phyloP scores from a whole-genome alignment of 2,113 vertebrate species.

The Catagonus wagneri region DNA sequence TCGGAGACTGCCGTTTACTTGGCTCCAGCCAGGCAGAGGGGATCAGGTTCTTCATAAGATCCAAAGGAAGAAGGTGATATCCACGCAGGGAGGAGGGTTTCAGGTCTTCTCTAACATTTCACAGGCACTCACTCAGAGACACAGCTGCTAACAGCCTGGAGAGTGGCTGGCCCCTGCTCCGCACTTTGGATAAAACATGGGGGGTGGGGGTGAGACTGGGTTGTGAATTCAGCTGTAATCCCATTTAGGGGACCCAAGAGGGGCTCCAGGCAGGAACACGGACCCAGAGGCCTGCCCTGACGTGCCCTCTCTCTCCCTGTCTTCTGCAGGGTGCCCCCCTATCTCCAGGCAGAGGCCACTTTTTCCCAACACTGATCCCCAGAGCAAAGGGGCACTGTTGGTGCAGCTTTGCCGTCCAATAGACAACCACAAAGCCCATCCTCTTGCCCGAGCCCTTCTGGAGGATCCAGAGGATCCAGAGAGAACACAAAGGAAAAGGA shows the following conservation, averaged over 20 bases:
- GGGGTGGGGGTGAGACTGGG: not conserved
- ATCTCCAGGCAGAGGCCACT: not conserved
- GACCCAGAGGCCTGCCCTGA: not conserved
- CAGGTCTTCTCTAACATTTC: slow-evolving; percentile 71
- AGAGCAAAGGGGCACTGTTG: not conserved
- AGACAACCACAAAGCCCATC: not conserved
- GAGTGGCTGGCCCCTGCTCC: not conserved
- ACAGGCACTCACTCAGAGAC: slow-evolving; percentile 48
- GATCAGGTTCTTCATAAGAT: slow-evolving; percentile 81
- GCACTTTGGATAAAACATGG: not conserved
- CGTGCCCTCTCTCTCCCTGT: too few relatives aligned
- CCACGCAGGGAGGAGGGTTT: slow-evolving; percentile 74
- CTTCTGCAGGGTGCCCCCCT: not conserved
- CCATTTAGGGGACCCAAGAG: not conserved
- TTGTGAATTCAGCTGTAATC: slow-evolving; percentile 18
- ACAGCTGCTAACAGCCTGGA: slow-evolving; percentile 31
- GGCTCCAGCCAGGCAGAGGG: slow-evolving; percentile 72
- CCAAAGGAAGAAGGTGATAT: slow-evolving; percentile 81
- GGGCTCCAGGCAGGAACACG: not conserved
- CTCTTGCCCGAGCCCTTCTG: not conserved
- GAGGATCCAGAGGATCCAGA: not conserved
- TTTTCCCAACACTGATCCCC: not conserved
- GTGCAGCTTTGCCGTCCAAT: not conserved
- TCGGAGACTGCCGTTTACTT: slow-evolving; percentile 68
- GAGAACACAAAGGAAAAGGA: not conserved